These are phyloP conservation scores for Coecobrya sp. DNA, from an alignment of 2,888 invertebrate species.

Conservation along the genomic window DNA sequence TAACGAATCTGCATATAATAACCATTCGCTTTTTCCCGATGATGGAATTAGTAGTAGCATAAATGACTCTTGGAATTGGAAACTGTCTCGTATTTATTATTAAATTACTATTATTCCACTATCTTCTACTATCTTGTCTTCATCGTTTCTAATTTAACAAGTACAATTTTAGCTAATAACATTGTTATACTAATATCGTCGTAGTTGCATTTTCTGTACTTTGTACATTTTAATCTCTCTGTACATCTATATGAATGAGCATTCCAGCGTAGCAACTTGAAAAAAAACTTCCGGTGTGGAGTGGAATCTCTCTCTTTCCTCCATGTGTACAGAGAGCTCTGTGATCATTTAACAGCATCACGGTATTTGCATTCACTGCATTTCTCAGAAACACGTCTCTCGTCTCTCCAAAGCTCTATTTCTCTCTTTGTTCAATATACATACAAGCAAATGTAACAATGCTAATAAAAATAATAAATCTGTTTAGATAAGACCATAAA, in stretches of 20 bases:
- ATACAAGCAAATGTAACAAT: background rate
- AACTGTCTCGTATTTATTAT: conserved; percentile 7
- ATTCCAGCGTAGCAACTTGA: background rate
- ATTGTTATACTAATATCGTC: background rate
- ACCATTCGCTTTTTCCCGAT: conserved; percentile 9
- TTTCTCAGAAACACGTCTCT: background rate
- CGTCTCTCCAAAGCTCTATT: background rate
- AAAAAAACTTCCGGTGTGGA: conserved; percentile 49
- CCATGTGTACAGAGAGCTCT: too few relatives aligned
- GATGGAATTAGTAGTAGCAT: conserved; percentile 26
- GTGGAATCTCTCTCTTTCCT: conserved; percentile 38
- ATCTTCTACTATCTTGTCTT: conserved; percentile 9
- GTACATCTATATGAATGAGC: background rate
- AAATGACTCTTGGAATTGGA: conserved; percentile 20
- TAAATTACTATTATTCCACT: background rate
- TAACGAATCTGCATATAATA: background rate
- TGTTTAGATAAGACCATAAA: conserved; percentile 46
- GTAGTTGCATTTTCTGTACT: background rate
- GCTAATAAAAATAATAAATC: conserved; percentile 30
- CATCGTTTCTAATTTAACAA: conserved; percentile 7
- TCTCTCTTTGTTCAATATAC: background rate
- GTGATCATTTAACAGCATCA: background rate
- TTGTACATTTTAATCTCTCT: background rate
- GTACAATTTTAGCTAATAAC: background rate
- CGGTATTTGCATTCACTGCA: background rate